Evolutionary conservation across 1,140 invertebrate genomes (phyloP), one percentile per base, ranked within the genome.

Genomic region (Vanessa atalanta): DNA sequence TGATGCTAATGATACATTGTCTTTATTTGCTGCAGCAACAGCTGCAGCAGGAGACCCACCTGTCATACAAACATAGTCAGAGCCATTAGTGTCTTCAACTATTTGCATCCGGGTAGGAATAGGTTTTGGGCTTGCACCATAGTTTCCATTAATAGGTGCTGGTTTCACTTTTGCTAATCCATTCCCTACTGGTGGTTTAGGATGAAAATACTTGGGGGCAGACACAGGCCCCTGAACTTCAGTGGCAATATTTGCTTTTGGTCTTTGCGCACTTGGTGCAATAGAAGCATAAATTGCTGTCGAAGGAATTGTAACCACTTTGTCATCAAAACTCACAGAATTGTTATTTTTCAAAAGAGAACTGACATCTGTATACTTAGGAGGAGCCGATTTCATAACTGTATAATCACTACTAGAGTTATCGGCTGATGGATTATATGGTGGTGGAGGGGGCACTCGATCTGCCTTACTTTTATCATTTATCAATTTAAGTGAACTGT

Each of bases 41-140:
- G 83, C 79, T 64, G 89, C 66, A 12, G 84, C 85, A 43, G 93
- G 86, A 26, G 93, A 87, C 53, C 95, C 95, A 14, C 94, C 95
- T 11, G 94, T 95, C 95, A 95, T 95, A 82, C 95, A 95, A 8
- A 95, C 95, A 90, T 95, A 95, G 79, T 95, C 95, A n/a, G 95
- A 95, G 68, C 94, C 94, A 85, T 95, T 95, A 37, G 94, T 94
- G 68, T 95, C 95, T 79, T 95, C 95, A 12, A 93, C 82, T 75
- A 93, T 92, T 65, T 91, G 88, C 88, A 93, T 89, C 78, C 91
- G 86, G 61, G 79, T 88, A 31, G 79, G 81, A n/a, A 81, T 75
- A 55, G 79, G 70, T 63, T 84, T 84, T 7, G 85, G 77, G 57
- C 84, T 90, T 3, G 80, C 20, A 78, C 68, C 83, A 73, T 85